phyloP scores from a whole-genome alignment of 2,113 vertebrate genomes.

The Candoia aspera region DNA sequence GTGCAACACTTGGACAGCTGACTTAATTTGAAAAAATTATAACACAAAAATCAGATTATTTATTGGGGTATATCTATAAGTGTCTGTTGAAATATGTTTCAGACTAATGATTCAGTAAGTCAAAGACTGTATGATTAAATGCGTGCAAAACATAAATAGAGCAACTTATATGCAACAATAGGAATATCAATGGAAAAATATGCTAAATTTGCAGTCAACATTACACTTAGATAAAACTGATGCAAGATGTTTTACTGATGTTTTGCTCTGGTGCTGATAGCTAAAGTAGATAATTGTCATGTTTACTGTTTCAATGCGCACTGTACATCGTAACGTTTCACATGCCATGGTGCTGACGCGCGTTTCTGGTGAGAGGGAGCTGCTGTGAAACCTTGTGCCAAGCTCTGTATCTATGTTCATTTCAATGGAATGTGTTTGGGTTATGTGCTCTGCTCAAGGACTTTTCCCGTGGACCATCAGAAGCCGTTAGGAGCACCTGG shows the following conservation, averaged over 20 bases:
- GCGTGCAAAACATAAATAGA: neutral
- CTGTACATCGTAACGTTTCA: too few relatives aligned
- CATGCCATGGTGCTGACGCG: too few relatives aligned
- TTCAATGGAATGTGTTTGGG: too few relatives aligned
- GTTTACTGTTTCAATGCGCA: too few relatives aligned
- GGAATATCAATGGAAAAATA: neutral
- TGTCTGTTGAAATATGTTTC: neutral
- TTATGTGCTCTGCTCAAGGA: too few relatives aligned
- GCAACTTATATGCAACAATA: neutral
- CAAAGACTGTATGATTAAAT: neutral
- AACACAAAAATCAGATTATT: neutral
- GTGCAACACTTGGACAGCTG: neutral
- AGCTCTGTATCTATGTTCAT: too few relatives aligned
- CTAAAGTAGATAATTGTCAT: neutral
- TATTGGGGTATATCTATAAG: neutral
- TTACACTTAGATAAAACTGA: neutral
- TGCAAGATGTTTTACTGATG: neutral
- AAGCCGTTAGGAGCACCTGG: too few relatives aligned
- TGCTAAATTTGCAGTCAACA: neutral
- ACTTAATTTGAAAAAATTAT: neutral
- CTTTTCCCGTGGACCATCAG: too few relatives aligned
- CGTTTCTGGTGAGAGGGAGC: too few relatives aligned
- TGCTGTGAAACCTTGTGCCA: too few relatives aligned
- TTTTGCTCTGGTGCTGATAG: neutral
- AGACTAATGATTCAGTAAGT: neutral